Evolutionary conservation across 2,113 vertebrate species (phyloP).

Genomic region (Channa argus): DNA sequence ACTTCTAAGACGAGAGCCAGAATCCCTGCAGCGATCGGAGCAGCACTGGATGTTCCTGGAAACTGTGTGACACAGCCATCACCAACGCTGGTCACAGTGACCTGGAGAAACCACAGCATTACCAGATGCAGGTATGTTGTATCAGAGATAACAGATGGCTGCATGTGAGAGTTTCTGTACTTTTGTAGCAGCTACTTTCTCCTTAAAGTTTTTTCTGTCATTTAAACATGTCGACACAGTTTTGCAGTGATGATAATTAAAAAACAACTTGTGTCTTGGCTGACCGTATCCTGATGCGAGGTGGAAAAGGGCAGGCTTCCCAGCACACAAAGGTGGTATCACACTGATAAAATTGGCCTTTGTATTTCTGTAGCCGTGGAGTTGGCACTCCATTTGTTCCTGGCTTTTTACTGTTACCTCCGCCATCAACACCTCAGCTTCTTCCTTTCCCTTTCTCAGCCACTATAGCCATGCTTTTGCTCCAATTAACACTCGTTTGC

Average conservation of each 20-base stretch:
- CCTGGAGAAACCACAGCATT: conserved; percentile 81
- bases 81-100: conserved; percentile 85
- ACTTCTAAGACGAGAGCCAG: conserved; percentile 77
- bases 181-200: conserved; percentile 3
- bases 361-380: conserved; percentile 48
- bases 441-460: conserved; percentile 64
- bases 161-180: background rate
- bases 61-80: conserved; percentile 80
- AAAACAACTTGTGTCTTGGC: conserved; percentile 24
- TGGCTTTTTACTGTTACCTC: conserved; percentile 64
- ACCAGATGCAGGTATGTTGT: background rate
- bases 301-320: conserved; percentile 43
- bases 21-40: conserved; percentile 59
- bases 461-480: conserved; percentile 72
- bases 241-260: conserved; percentile 41
- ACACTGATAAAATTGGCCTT: conserved; percentile 61
- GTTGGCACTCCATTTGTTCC: conserved; percentile 37
- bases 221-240: conserved; percentile 28
- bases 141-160: background rate
- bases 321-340: conserved; percentile 52
- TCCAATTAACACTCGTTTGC: conserved; percentile 84
- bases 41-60: conserved; percentile 75
- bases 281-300: conserved; percentile 40
- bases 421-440: conserved; percentile 76
- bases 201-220: background rate